phyloP scores from a whole-genome alignment of 1,140 invertebrate genomes.

The Hyphantria cunea region DNA sequence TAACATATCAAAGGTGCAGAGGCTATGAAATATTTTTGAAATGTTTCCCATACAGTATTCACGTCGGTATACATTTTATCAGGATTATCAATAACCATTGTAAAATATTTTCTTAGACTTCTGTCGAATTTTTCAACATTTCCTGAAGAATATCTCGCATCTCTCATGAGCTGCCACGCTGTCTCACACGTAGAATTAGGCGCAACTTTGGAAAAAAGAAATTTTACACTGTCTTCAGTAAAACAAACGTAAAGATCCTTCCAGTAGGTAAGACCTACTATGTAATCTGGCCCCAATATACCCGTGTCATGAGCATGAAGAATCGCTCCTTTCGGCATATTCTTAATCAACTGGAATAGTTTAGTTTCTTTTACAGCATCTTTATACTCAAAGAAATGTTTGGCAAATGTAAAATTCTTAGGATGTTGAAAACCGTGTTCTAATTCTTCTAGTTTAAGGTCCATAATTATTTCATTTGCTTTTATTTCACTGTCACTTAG shows the following conservation, averaged over 20 bases:
- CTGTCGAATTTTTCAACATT: slow-evolving; percentile 82
- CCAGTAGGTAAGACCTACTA: slow-evolving; percentile 87
- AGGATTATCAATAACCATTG: slow-evolving; percentile 84
- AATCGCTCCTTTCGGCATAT: slow-evolving; percentile 87
- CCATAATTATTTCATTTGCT: slow-evolving; percentile 86
- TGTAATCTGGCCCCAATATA: slow-evolving; percentile 84
- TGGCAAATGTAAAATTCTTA: slow-evolving; percentile 83
- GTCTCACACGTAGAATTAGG: slow-evolving; percentile 44
- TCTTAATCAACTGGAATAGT: slow-evolving; percentile 86
- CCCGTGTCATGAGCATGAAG: slow-evolving; percentile 88
- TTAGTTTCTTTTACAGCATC: slow-evolving; percentile 84
- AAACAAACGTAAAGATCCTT: slow-evolving; percentile 87
- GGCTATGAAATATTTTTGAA: slow-evolving; percentile 84
- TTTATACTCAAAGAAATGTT: slow-evolving; percentile 87
- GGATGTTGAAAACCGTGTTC: slow-evolving; percentile 81
- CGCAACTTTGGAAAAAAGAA: slow-evolving; percentile 65
- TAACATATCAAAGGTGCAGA: slow-evolving; percentile 85
- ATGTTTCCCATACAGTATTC: slow-evolving; percentile 87
- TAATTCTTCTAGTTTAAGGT: slow-evolving; percentile 84
- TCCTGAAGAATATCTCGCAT: slow-evolving; percentile 79
- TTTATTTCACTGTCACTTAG: slow-evolving; percentile 82
- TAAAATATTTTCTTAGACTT: slow-evolving; percentile 83
- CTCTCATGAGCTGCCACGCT: slow-evolving; percentile 82
- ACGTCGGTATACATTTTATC: slow-evolving; percentile 83
- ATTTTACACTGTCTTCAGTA: slow-evolving; percentile 41